Evolutionary conservation across 30 jellyfish, hydroid and myxozoan genomes (phyloP).

Genomic region (Hydractinia echinata): DNA sequence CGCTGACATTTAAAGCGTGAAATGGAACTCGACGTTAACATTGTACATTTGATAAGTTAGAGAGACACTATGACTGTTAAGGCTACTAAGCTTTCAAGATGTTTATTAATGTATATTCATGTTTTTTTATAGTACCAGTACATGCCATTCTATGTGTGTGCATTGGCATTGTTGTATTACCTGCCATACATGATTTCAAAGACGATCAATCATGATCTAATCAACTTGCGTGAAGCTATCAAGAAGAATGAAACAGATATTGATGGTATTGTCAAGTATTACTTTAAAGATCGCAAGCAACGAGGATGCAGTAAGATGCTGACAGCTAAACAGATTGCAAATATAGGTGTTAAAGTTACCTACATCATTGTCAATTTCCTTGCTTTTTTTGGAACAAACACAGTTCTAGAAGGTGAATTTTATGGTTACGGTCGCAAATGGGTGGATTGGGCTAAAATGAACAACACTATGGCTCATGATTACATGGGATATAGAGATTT

Average conservation of each 20-base stretch:
- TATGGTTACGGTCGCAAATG: constrained; percentile 38
- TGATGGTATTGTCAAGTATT: constrained; percentile 27
- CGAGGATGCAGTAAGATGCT: not conserved
- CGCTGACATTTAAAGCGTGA: no score
- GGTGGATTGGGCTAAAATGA: constrained; percentile 24
- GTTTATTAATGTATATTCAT: not conserved
- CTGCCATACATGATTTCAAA: constrained; percentile 22
- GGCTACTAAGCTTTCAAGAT: no score
- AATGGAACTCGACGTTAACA: no score
- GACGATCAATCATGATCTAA: constrained; percentile 7
- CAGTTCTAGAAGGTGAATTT: constrained; percentile 25
- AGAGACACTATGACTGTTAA: no score
- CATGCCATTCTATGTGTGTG: constrained; percentile 33
- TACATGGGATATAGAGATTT: constrained; percentile 39
- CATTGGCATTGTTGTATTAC: constrained; percentile 21
- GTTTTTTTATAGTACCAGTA: not conserved
- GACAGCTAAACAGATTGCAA: not conserved
- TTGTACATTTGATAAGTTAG: no score
- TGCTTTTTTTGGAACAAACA: constrained; percentile 18
- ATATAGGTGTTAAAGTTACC: constrained; percentile 9
- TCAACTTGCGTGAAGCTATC: not conserved
- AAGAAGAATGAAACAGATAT: constrained; percentile 7
- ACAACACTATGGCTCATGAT: constrained; percentile 20
- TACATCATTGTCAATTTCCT: constrained; percentile 28
- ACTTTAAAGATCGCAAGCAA: constrained; percentile 22